Evolutionary conservation across 2,888 invertebrate species (phyloP), one percentile per base, ranked within the genome.

Genomic region (Buathra laborator): DNA sequence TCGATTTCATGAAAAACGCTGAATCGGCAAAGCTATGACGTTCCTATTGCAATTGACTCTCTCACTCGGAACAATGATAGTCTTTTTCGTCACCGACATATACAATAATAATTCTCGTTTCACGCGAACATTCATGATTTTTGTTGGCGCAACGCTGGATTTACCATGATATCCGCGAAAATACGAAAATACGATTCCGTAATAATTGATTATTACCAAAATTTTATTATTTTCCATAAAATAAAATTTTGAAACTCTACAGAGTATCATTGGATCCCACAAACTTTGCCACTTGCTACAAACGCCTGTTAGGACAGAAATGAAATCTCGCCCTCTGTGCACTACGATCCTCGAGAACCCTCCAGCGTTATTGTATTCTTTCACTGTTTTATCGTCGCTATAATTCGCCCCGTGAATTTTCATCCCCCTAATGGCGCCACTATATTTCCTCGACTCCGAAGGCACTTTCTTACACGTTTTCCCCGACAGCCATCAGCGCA

Each of bases 331-430:
- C 78, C 44, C 78, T 70, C 70, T 51, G 67, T 43, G 48, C 14
- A 66, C 66, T 53, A 19, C 43, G 64, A 71, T 24, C 56, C 66
- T 59, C 53, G 51, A 12, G 24, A 53, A 56, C 76, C 66, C 32
- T 51, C 46, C 10, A 43, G 75, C 66, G 70, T 84, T 62, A 81
- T 77, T 75, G 62, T 74, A 84, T 84, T 81, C 70, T 74, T 81
- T 71, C 70, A 68, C 66, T 24, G 70, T 66, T 78, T 85, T 79
- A 85, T 81, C 66, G 81, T 71, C 81, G 77, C 78, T 78, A 79
- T 79, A 81, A 85, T 85, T 85, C 75, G 74, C 81, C 37, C 62
- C 75, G 66, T 78, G 76, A 81, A 85, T 85, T 85, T 85, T 85
- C 84, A 85, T 85, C 81, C 81, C 75, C 66, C 75, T 78, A 85